Base-by-base conservation (phyloP, 1,140 invertebrate species). In the Pollicipes pollicipes region DNA sequence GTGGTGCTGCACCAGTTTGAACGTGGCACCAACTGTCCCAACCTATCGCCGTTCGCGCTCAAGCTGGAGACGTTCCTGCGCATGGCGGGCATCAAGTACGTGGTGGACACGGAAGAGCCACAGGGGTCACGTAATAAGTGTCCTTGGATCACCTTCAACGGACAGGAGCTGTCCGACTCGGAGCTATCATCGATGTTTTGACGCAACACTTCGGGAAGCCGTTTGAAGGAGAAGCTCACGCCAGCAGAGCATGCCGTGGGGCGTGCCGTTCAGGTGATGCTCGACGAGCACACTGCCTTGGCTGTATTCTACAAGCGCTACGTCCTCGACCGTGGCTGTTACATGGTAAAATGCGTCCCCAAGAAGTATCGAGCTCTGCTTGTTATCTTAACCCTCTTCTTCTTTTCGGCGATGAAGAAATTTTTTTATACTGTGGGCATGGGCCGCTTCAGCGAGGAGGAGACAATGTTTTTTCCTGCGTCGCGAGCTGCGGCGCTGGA, bases 1-100 rank as follows among this genome's bases (percentile, higher is more conserved):
- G n/a, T n/a, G n/a, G n/a, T n/a, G n/a, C n/a, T n/a, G n/a, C n/a
- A n/a, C n/a, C n/a, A n/a, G n/a, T n/a, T n/a, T n/a, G n/a, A n/a
- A n/a, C n/a, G n/a, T n/a, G n/a, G n/a, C n/a, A n/a, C n/a, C n/a
- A n/a, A n/a, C 30, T 31, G 74, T 27, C 76, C 72, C 31, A 75
- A 69, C 31, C 70, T 75, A 37, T 77, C 73, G 21, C 76, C 77
- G 0, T 78, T 77, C 73, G 74, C 70, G 3, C 29, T 77, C n/a
- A 78, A 78, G 69, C 70, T 78, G 70, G 76, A 77, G 68, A 78
- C 77, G 3, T 78, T 71, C 68, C 72, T 78, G 26, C 68, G 77
- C 4, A 74, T 78, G 73, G 76, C 77, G 4, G 69, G 74, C 17
- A 77, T 77, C 70, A 72, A 73, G 24, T 78, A 78, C 70, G 17